Conservation (phyloP, 2,888 invertebrate genomes). For the Drosophila parthenogenetica region DNA sequence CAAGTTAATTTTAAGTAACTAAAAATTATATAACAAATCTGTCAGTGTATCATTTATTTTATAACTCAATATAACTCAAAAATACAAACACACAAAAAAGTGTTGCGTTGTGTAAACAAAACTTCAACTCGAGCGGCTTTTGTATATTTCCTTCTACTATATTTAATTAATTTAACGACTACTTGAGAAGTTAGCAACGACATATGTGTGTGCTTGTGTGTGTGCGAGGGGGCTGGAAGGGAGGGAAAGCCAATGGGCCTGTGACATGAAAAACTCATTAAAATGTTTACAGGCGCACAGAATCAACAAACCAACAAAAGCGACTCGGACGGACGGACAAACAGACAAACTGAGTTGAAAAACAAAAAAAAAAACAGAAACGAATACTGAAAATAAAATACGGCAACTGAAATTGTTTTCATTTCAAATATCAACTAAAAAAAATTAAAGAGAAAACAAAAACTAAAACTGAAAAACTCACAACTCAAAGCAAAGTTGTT, state of each 20-base stretch:
- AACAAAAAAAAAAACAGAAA: conserved; percentile 7
- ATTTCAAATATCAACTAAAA: conserved; percentile 68
- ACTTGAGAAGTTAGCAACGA: conserved; percentile 80
- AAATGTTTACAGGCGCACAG: conserved; percentile 79
- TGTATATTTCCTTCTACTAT: conserved; percentile 65
- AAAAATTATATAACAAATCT: no score
- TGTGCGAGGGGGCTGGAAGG: conserved; percentile 7
- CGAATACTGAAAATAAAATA: conserved; percentile 33
- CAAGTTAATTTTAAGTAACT: no score
- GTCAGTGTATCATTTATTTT: background rate
- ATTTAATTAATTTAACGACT: conserved; percentile 83
- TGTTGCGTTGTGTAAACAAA: conserved; percentile 60
- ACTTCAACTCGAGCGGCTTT: conserved; percentile 47
- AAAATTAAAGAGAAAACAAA: conserved; percentile 23
- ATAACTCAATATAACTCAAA: conserved; percentile 1
- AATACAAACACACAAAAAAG: conserved; percentile 10
- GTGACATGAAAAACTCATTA: conserved; percentile 82
- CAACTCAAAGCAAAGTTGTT: conserved; percentile 40
- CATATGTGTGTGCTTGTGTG: conserved; percentile 47
- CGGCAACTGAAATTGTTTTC: conserved; percentile 69
- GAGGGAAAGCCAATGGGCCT: conserved; percentile 51
- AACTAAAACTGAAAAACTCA: conserved; percentile 23
- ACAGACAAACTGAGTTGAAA: conserved; percentile 45
- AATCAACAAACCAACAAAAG: conserved; percentile 70
- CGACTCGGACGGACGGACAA: conserved; percentile 44